These are phyloP conservation scores for Luscinia megarhynchos DNA, from an alignment of 2,797 vertebrate species.

Conservation along the genomic window DNA sequence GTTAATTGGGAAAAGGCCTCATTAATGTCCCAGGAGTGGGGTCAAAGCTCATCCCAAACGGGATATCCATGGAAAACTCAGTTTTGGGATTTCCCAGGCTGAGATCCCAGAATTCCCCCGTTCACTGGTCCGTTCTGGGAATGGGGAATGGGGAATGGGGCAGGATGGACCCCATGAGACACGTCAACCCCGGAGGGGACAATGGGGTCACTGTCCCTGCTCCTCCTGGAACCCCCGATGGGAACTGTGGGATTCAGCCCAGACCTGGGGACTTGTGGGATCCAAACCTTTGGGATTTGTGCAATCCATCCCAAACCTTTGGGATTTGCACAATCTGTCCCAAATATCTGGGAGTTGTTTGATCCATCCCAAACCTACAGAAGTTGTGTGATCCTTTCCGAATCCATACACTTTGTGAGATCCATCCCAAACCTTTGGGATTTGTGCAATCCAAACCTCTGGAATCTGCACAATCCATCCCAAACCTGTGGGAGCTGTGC, in stretches of 20 bases:
- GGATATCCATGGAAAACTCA: neutral
- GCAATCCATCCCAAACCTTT: no score
- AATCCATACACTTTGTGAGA: neutral
- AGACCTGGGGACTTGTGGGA: no score
- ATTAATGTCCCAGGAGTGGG: accelerated
- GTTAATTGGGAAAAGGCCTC: neutral
- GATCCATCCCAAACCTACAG: neutral
- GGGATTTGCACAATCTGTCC: accelerated
- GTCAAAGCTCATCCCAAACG: neutral
- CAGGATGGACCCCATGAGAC: accelerated
- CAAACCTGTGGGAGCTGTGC: neutral
- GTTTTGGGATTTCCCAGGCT: neutral
- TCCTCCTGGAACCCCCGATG: accelerated
- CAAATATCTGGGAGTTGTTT: neutral
- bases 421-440: neutral
- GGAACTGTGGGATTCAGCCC: neutral
- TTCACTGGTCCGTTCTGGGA: neutral
- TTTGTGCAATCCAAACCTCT: accelerated
- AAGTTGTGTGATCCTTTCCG: neutral
- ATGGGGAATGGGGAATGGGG: neutral
- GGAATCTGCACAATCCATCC: no score
- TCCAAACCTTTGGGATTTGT: neutral
- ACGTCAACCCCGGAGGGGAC: neutral
- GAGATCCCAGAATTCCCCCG: neutral
- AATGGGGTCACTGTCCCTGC: neutral